These are phyloP conservation scores for Apogon talboti DNA, from an alignment of 2,797 vertebrate genomes.

Conservation along the genomic window DNA sequence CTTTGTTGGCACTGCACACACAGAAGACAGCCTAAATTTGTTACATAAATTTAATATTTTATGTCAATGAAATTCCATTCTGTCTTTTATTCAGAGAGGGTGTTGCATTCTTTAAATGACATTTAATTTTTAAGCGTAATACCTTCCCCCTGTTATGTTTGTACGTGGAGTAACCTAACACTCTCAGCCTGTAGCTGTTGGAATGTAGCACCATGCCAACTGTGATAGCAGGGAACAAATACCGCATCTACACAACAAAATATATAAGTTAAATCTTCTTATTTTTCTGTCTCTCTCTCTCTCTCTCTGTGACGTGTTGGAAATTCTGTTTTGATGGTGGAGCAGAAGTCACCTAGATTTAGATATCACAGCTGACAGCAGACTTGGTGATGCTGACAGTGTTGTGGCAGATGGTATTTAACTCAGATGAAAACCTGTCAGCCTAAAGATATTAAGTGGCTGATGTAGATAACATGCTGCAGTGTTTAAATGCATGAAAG, in stretches of 20 bases:
- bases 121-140: slow-evolving; percentile 44
- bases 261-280: slow-evolving; percentile 9
- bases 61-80: slow-evolving; percentile 10
- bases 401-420: slow-evolving; percentile 63
- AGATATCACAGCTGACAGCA: slow-evolving; percentile 61
- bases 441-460: slow-evolving; percentile 33
- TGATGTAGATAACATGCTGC: slow-evolving; percentile 44
- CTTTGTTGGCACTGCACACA: slow-evolving; percentile 25
- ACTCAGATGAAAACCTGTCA: slow-evolving; percentile 51
- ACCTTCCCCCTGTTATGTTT: slow-evolving; percentile 58
- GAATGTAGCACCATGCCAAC: slow-evolving; percentile 57
- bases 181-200: slow-evolving; percentile 46
- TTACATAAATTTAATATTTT: slow-evolving; percentile 9
- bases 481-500: slow-evolving; percentile 26
- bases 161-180: slow-evolving; percentile 52
- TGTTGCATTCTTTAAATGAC: slow-evolving; percentile 39
- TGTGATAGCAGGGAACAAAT: slow-evolving; percentile 15
- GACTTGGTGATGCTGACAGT: slow-evolving; percentile 51
- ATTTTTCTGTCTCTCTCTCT: not conserved
- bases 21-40: slow-evolving; percentile 3
- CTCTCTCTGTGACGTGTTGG: slow-evolving; percentile 21
- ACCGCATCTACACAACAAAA: slow-evolving; percentile 9
- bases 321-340: slow-evolving; percentile 45
- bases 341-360: slow-evolving; percentile 56
- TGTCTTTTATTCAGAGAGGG: slow-evolving; percentile 26